A percentile compares a stretch with the other conserved stretches of the same genome.
Evolutionary conservation across 2,888 invertebrate genomes (phyloP).

Genomic region (Abrostola tripartita): DNA sequence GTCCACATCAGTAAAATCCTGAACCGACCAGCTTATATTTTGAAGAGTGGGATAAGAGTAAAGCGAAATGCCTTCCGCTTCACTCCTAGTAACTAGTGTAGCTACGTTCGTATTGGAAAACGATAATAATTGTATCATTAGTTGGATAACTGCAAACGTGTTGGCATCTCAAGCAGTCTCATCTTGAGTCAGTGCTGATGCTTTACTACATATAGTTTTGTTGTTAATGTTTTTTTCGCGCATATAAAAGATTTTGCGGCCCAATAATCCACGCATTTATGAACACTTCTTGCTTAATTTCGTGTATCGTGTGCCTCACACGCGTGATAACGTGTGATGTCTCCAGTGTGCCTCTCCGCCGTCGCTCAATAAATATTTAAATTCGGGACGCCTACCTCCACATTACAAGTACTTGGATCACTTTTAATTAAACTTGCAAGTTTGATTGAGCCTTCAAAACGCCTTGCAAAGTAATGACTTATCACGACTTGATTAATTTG

Average conservation of each 20-base stretch:
- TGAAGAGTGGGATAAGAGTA: too few species aligned
- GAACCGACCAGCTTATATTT: too few species aligned
- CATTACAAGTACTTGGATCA: slow-evolving; percentile 54
- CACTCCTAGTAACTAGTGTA: too few species aligned
- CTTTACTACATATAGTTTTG: too few species aligned
- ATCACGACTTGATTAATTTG: slow-evolving; percentile 57
- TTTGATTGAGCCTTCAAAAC: slow-evolving; percentile 49
- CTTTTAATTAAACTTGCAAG: slow-evolving; percentile 59
- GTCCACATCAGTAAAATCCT: too few species aligned
- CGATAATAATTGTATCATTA: too few species aligned
- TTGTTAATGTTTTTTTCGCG: neutral
- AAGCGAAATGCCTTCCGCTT: too few species aligned
- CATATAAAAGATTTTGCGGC: neutral
- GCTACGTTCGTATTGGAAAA: too few species aligned
- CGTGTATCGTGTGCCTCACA: neutral
- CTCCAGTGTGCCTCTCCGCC: slow-evolving; percentile 20
- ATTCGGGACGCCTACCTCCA: slow-evolving; percentile 49
- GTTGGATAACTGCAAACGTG: too few species aligned
- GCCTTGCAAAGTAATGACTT: slow-evolving; percentile 44
- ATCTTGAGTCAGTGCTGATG: too few species aligned
- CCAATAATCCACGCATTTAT: neutral
- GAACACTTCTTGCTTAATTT: slow-evolving; percentile 16
- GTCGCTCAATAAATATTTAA: slow-evolving; percentile 55
- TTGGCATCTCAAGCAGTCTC: too few species aligned
- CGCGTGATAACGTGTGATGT: slow-evolving; percentile 6